A percentile compares a stretch with the other conserved stretches of the same genome.
phyloP scores from a whole-genome alignment of 64 coral and sea anemone species.

The Stylophora pistillata region DNA sequence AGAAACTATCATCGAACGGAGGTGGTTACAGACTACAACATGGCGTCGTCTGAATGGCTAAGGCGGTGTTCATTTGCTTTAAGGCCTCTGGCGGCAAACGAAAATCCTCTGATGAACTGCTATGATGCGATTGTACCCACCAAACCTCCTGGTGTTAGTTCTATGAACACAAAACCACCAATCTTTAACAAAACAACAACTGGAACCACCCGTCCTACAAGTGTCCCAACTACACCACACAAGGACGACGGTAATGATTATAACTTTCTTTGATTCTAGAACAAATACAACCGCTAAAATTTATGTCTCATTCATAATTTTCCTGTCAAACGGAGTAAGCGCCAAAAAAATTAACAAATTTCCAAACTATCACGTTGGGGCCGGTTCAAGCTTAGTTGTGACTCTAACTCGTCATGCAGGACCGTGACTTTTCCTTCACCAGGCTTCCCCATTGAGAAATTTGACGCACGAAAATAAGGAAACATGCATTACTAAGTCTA shows the following conservation, averaged over 20 bases:
- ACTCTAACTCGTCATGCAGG: too few species aligned
- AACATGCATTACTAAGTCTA: too few species aligned
- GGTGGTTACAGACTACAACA: conserved; percentile 59
- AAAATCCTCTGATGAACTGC: conserved; percentile 74
- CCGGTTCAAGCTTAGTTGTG: too few species aligned
- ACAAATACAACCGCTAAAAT: too few species aligned
- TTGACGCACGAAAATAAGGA: too few species aligned
- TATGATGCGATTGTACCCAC: conserved; percentile 1
- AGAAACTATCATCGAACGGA: conserved; percentile 29
- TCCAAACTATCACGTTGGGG: too few species aligned
- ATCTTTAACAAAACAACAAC: not conserved
- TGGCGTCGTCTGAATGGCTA: conserved; percentile 31
- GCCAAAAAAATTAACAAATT: not conserved
- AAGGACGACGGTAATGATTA: not conserved
- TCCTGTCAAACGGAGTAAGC: not conserved
- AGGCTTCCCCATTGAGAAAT: too few species aligned
- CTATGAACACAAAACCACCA: conserved; percentile 5
- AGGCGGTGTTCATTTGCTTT: conserved; percentile 82
- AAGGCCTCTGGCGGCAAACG: conserved; percentile 40
- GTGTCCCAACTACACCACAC: not conserved
- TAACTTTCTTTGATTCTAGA: not conserved
- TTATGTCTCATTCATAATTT: too few species aligned
- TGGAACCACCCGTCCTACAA: not conserved
- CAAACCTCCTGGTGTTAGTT: not conserved
- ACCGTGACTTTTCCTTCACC: too few species aligned